Conservation (phyloP, 2,888 invertebrate species). For the Aromia moschata region DNA sequence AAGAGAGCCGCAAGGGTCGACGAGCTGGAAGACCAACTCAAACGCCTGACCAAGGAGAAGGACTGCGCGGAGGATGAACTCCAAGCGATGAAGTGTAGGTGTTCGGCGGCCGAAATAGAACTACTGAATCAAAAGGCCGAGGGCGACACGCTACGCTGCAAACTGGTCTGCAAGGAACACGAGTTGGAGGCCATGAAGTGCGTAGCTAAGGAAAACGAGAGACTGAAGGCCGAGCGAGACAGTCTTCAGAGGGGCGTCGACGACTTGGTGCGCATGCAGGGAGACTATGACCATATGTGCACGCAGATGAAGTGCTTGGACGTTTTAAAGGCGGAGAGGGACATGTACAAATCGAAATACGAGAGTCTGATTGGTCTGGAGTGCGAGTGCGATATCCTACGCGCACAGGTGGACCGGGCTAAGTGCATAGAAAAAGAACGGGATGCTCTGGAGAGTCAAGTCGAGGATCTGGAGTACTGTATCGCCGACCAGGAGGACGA, state of each 20-base stretch:
- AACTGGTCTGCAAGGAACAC: conserved; percentile 46
- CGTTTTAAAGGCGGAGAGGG: conserved; percentile 56
- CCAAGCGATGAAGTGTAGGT: conserved; percentile 39
- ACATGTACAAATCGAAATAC: conserved; percentile 57
- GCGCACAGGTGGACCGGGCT: conserved; percentile 53
- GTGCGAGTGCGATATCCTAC: conserved; percentile 52
- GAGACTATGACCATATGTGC: conserved; percentile 54
- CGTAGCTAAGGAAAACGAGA: conserved; percentile 49
- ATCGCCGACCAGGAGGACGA: conserved; percentile 69
- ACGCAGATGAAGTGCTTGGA: conserved; percentile 52
- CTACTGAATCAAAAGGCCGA: conserved; percentile 44
- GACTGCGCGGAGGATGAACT: conserved; percentile 43
- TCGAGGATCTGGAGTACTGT: conserved; percentile 67
- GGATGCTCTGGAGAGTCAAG: conserved; percentile 63
- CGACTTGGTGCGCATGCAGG: conserved; percentile 52
- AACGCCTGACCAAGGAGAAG: conserved; percentile 34
- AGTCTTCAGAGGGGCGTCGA: conserved; percentile 45
- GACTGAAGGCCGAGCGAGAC: conserved; percentile 56
- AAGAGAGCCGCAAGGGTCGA: conserved; percentile 44
- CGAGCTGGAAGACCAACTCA: conserved; percentile 50
- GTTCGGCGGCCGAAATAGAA: conserved; percentile 44
- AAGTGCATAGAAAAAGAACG: conserved; percentile 63
- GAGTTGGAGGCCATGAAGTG: conserved; percentile 52
- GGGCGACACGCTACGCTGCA: conserved; percentile 47
- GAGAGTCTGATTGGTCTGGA: conserved; percentile 53